Evolutionary conservation across 1,140 invertebrate genomes (phyloP).

Genomic region (Lamellibrachia luymesi): DNA sequence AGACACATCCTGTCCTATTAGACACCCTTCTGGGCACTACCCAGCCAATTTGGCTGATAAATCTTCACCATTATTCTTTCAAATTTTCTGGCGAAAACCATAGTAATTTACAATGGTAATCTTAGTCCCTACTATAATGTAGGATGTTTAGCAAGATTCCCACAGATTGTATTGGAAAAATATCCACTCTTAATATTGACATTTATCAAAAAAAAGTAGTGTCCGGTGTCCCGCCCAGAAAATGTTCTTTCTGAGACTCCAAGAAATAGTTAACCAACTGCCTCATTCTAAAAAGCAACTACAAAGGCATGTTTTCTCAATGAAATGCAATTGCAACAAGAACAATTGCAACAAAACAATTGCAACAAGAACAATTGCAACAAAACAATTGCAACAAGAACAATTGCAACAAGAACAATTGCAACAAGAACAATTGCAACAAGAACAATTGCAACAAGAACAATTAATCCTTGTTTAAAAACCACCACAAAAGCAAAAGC

Average conservation of each 20-base stretch:
- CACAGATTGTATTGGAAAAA: background rate
- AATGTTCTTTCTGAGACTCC: background rate
- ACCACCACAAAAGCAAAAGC: background rate
- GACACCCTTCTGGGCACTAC: background rate
- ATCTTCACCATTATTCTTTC: background rate
- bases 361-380: background rate
- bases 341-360: too few species aligned
- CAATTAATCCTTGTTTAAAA: background rate
- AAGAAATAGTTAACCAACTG: background rate
- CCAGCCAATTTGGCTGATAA: background rate
- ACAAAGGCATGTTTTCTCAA: background rate
- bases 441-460: background rate
- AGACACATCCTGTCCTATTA: background rate
- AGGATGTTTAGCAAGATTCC: background rate
- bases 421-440: too few species aligned
- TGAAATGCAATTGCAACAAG: background rate
- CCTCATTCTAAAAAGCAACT: background rate
- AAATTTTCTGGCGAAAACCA: background rate
- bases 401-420: too few species aligned
- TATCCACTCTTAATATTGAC: background rate
- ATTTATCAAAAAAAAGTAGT: background rate
- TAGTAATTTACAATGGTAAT: background rate
- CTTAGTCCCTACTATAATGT: background rate
- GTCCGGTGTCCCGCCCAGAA: background rate
- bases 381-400: too few species aligned